Conservation (phyloP, 2,888 invertebrate species). For the Cantharis nigra region DNA sequence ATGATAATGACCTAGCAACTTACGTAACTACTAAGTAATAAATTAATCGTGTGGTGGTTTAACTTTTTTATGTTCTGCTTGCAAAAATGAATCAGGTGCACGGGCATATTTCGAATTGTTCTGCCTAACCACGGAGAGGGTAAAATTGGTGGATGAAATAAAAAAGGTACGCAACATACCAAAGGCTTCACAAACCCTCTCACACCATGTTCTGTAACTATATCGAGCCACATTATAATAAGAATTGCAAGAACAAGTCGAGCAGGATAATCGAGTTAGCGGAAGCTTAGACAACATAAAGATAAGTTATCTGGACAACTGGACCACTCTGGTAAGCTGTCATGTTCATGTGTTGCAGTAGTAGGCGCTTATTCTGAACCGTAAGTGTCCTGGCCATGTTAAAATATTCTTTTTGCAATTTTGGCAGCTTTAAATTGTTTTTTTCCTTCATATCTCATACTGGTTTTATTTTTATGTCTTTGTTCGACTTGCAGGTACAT, state of each 20-base stretch:
- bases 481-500: conserved; percentile 14
- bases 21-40: not conserved
- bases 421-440: conserved; percentile 28
- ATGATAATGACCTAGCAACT: conserved; percentile 9
- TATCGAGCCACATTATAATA: conserved; percentile 38
- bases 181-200: conserved; percentile 41
- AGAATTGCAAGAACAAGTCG: conserved; percentile 35
- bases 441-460: conserved; percentile 16
- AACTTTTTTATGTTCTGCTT: not conserved
- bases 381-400: conserved; percentile 35
- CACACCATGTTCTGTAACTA: conserved; percentile 36
- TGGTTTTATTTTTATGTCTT: conserved; percentile 22
- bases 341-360: conserved; percentile 39
- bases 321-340: conserved; percentile 41
- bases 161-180: conserved; percentile 35
- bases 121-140: not conserved
- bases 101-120: not conserved
- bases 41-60: not conserved
- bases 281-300: conserved; percentile 15
- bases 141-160: not conserved
- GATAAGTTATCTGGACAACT: conserved; percentile 33
- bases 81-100: not conserved
- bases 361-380: conserved; percentile 35
- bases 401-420: conserved; percentile 34
- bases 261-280: conserved; percentile 9